phyloP scores from a whole-genome alignment of 2,797 vertebrate genomes.

The Amblyopsis hoosieri region DNA sequence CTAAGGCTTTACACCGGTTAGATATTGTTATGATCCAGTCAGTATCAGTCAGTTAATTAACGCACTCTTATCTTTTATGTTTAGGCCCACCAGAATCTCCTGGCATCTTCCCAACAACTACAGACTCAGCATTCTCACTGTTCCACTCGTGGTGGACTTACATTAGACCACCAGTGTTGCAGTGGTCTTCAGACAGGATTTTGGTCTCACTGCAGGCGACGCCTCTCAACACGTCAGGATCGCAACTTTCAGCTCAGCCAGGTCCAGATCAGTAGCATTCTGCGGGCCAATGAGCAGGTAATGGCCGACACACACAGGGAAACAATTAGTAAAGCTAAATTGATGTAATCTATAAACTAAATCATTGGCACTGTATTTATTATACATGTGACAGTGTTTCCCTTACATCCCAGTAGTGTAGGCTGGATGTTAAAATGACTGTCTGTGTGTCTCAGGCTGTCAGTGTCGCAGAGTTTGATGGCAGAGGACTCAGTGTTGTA shows the following conservation, averaged over 20 bases:
- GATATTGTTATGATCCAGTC: no score
- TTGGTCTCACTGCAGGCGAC: slow-evolving; percentile 53
- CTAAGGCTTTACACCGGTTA: no score
- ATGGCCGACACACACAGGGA: not conserved
- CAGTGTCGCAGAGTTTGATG: slow-evolving; percentile 76
- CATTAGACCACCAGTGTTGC: slow-evolving; percentile 13
- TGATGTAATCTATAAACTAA: not conserved
- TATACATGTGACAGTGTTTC: not conserved
- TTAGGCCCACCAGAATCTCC: slow-evolving; percentile 35
- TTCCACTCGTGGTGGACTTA: slow-evolving; percentile 40
- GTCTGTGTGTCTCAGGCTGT: slow-evolving; percentile 62
- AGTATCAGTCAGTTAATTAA: no score
- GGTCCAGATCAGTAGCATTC: slow-evolving; percentile 84
- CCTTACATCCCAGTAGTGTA: not conserved
- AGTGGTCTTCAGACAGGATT: slow-evolving; percentile 21
- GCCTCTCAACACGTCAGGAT: slow-evolving; percentile 80
- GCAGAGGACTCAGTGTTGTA: slow-evolving; percentile 78
- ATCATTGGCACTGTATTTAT: not conserved
- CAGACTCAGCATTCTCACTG: slow-evolving; percentile 26
- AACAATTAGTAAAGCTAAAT: not conserved
- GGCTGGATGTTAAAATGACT: not conserved
- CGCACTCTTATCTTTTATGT: not conserved
- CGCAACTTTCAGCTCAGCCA: slow-evolving; percentile 83
- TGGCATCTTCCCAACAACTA: slow-evolving; percentile 47
- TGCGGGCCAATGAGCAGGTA: slow-evolving; percentile 85